Base-by-base conservation (phyloP, 2,888 invertebrate species). In the Mesochorus sp. region DNA sequence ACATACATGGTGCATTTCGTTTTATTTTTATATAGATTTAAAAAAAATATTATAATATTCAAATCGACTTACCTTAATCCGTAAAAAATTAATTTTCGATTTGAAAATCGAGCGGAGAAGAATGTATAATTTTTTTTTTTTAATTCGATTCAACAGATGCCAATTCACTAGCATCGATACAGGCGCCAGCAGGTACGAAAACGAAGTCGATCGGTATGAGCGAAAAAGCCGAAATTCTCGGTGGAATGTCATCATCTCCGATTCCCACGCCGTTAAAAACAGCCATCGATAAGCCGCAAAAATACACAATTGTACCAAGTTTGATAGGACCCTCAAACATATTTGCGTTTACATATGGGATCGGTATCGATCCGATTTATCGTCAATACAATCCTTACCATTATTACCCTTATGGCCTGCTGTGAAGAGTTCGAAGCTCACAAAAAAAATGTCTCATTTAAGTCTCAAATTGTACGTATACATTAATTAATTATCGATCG, bases 341-440 rank as follows among this genome's bases (percentile, higher is more conserved):
- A 10, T 47, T 57, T 39, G 70, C 51, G 6, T 17, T 71, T 12
- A n/a, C 71, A 8, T 75, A 75, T 26, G 66, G 61, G 14, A 10
- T 79, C 53, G 66, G 74, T n/a, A 17, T 70, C 37, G 59, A 66
- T 71, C 71, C 70, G 14, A 71, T 79, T 71, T 75, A 75, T 44
- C 66, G 42, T 28, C 71, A 71, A 1, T 79, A 79, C 79, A 75
- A 51, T 61, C 47, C 78, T 75, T 71, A 79, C 53, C 74, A 26
- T 14, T 79, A 75, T 34, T 49, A 67, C 14, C 61, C 53, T 31
- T 75, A 66, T 24, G 66, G 73, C 4, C 37, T 74, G 8, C 66
- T 67, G 26, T 75, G 59, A 79, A 42, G 24, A 24, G 12, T 3
- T 28, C 24, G 24, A 39, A 10, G 1, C 17, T 68, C 31, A 26